Conservation (phyloP, 35 echinoderm and acorn worm genomes). For the Ophioderma brevispina region DNA sequence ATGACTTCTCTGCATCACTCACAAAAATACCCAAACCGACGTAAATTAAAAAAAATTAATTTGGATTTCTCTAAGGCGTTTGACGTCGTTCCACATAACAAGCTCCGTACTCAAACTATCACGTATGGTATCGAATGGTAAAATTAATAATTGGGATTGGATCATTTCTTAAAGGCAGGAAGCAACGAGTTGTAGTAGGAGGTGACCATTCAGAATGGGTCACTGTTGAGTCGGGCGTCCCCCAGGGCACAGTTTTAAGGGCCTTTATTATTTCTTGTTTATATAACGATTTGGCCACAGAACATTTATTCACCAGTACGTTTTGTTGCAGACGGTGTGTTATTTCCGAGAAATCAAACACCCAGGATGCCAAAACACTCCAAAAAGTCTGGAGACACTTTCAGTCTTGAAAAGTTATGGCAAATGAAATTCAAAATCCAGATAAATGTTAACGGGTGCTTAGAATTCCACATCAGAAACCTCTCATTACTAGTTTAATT, state of each 20-base stretch:
- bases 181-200: not conserved
- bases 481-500: no score
- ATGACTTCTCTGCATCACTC: no score
- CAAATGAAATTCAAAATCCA: not conserved
- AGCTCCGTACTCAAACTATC: not conserved
- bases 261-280: slow-evolving; percentile 20
- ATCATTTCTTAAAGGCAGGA: slow-evolving; percentile 12
- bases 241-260: slow-evolving; percentile 48
- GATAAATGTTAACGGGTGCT: not conserved
- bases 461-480: no score
- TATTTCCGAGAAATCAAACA: not conserved
- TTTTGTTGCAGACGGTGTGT: not conserved
- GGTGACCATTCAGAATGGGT: slow-evolving; percentile 35
- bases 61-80: not conserved
- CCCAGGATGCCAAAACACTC: not conserved
- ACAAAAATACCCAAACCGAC: not conserved
- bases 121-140: slow-evolving; percentile 12
- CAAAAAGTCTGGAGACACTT: not conserved
- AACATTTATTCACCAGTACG: not conserved
- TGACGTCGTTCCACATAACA: not conserved
- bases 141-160: slow-evolving; percentile 19
- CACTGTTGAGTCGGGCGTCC: slow-evolving; percentile 22
- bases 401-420: not conserved
- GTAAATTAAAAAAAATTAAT: no score
- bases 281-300: not conserved